Evolutionary conservation across 2,113 vertebrate species (phyloP).

Genomic region (Himantopus leucocephalus): DNA sequence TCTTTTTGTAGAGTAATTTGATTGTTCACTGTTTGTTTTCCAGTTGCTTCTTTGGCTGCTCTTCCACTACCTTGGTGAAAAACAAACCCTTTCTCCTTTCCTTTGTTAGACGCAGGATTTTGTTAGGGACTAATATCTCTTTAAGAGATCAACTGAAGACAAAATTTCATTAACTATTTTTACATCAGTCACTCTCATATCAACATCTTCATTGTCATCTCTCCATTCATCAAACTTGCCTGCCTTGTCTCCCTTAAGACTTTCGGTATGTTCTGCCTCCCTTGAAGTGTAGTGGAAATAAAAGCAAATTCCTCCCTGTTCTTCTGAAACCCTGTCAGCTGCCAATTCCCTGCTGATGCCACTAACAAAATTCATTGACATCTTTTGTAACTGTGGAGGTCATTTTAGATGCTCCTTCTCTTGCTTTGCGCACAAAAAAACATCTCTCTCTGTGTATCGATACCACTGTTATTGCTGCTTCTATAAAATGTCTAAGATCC

Average conservation of each 20-base stretch:
- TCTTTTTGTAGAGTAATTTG: neutral
- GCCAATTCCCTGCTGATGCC: neutral
- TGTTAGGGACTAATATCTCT: neutral
- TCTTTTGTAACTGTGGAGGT: neutral
- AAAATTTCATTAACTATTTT: neutral
- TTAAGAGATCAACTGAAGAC: neutral
- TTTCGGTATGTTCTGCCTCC: neutral
- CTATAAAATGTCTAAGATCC: neutral
- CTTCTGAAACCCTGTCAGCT: neutral
- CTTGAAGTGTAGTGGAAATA: neutral
- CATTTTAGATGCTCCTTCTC: neutral
- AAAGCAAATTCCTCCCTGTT: neutral
- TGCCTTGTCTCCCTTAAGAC: neutral
- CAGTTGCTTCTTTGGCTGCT: neutral
- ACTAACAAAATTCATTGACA: neutral
- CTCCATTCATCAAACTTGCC: neutral
- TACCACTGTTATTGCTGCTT: neutral
- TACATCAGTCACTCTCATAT: neutral
- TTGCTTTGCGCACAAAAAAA: neutral
- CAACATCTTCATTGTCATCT: neutral
- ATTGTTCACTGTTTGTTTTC: neutral
- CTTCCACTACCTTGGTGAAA: neutral
- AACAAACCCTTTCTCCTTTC: neutral
- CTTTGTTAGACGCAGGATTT: neutral
- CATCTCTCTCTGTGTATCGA: fast-evolving